Conservation (phyloP, 2,888 invertebrate species). For the Rhodophaea formosa region DNA sequence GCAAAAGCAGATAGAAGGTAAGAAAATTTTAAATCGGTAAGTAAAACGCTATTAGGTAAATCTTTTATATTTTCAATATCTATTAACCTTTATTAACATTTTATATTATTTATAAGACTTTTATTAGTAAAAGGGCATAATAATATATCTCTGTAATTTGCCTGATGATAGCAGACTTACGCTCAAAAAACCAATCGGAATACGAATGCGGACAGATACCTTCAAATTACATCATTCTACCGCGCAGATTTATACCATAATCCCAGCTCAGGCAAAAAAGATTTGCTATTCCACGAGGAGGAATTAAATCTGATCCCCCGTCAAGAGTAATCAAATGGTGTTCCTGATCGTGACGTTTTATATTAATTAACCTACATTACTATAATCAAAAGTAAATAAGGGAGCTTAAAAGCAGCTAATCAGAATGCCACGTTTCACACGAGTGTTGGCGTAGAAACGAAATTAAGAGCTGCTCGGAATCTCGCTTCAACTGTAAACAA, state of each 20-base stretch:
- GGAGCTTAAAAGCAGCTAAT: background rate
- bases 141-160: background rate
- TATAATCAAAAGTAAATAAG: conserved; percentile 2
- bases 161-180: background rate
- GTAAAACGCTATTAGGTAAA: no score
- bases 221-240: conserved; percentile 9
- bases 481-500: conserved; percentile 12
- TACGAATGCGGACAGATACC: conserved; percentile 5
- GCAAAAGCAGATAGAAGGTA: no score
- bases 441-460: conserved; percentile 8
- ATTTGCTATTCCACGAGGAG: conserved; percentile 3
- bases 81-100: no score
- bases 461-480: conserved; percentile 5
- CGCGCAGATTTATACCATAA: conserved; percentile 8
- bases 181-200: conserved; percentile 6
- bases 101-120: no score
- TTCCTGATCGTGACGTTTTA: conserved; percentile 1
- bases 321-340: conserved; percentile 14
- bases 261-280: conserved; percentile 9
- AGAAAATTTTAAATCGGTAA: no score
- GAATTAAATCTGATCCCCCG: conserved; percentile 5
- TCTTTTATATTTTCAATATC: no score
- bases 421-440: conserved; percentile 7
- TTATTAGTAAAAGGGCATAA: no score
- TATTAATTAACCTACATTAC: conserved; percentile 9